A percentile compares a stretch with the other conserved stretches of the same genome.
Conservation (phyloP, 2,113 vertebrate species). For the Callospermophilus lateralis region DNA sequence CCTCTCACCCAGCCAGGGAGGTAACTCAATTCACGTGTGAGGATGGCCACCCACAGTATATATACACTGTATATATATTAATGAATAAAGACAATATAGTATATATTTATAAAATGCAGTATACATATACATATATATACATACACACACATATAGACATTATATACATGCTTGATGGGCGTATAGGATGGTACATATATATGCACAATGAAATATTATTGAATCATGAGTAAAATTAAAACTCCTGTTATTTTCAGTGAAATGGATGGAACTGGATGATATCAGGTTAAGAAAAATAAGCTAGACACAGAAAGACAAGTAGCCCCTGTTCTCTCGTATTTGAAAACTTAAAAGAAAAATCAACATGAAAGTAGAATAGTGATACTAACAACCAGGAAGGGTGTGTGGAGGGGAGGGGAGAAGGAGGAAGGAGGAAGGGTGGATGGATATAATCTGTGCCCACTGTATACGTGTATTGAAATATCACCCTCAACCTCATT, state of each 20-base stretch:
- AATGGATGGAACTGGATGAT: background rate
- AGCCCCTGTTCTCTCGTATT: background rate
- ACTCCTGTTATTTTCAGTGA: background rate
- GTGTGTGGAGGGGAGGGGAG: background rate
- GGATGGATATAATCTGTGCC: background rate
- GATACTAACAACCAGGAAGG: too few relatives aligned
- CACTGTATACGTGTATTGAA: background rate
- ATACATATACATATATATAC: background rate
- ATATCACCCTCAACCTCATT: background rate
- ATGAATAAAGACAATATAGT: background rate
- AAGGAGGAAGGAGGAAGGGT: background rate
- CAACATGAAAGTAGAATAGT: background rate
- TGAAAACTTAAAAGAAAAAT: background rate
- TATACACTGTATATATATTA: background rate
- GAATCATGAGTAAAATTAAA: background rate
- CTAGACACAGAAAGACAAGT: background rate
- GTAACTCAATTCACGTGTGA: too few relatives aligned
- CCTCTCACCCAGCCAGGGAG: too few relatives aligned
- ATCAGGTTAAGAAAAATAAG: background rate
- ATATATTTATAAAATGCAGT: too few relatives aligned
- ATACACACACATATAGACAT: too few relatives aligned
- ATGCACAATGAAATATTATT: background rate
- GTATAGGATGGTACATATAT: too few relatives aligned
- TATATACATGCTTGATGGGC: too few relatives aligned
- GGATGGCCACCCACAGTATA: too few relatives aligned